Percentiles rank a stretch among this genome's conserved stretches.
These are phyloP conservation scores for Paramormyrops hopkinsi DNA, from an alignment of 2,797 vertebrate species.

Conservation along the genomic window DNA sequence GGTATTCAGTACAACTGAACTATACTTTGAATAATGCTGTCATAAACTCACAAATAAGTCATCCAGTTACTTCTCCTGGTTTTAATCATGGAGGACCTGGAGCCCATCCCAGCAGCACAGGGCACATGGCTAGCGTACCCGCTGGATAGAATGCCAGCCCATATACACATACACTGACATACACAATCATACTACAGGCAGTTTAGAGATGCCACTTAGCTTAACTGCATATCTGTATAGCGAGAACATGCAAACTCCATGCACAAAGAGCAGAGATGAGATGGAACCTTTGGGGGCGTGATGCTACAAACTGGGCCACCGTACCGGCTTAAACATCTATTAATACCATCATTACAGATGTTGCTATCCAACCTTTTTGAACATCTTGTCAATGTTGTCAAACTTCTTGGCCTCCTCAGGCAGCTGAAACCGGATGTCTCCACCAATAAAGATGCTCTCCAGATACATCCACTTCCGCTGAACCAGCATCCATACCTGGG, in stretches of 20 bases:
- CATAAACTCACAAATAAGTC: neutral
- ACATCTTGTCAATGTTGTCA: constrained; percentile 74
- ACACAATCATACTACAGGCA: neutral
- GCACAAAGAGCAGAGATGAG: neutral
- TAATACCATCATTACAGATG: neutral
- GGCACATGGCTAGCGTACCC: neutral
- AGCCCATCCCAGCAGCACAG: neutral
- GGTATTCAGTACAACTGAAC: neutral
- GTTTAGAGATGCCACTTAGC: neutral
- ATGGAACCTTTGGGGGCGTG: neutral
- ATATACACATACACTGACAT: neutral
- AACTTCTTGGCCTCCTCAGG: constrained; percentile 90
- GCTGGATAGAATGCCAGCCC: neutral
- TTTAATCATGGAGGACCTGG: neutral
- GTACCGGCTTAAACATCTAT: neutral
- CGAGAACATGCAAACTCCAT: neutral
- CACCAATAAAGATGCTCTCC: constrained; percentile 91
- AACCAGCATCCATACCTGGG: constrained; percentile 83
- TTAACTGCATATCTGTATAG: neutral
- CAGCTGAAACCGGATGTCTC: constrained; percentile 84
- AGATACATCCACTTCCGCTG: constrained; percentile 98
- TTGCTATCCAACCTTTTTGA: constrained; percentile 70
- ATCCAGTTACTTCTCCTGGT: neutral
- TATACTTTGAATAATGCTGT: neutral
- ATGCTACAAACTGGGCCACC: neutral